Evolutionary conservation across 2,113 vertebrate genomes (phyloP), one percentile per base, ranked within the genome.

Genomic region (Cavia porcellus): DNA sequence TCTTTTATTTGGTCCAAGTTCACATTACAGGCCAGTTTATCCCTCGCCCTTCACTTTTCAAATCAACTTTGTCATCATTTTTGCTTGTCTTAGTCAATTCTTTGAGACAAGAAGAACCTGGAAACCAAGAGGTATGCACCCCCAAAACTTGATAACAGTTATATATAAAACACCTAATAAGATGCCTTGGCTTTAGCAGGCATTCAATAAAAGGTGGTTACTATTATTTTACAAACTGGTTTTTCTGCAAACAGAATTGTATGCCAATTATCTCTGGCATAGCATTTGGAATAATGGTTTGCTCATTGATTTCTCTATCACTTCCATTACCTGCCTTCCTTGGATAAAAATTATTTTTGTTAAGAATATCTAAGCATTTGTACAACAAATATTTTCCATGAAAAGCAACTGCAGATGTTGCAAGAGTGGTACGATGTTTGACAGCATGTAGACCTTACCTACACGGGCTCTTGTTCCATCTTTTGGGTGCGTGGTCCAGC

Each of bases 371-470:
- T 75, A 35, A 24, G 22, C 75, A 77, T 85, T 86, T 83, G 24
- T 42, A 95, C 12, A 85, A 28, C 50, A 94, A 50, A 90, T n/a
- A 15, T 91, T 86, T 95, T 92, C 62, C 86, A 38, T 95, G 52
- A 82, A 94, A 94, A 79, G 38, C 77, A 95, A 85, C 4, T 28
- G 35, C 32, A 47, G 28, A 38, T 92, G 32, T 86, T 72, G 81
- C 30, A 84, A 83, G 45, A 50, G 45, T 86, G 61, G 50, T 42
- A 2, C 24, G 32, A 55, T 85, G 94, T 92, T 96, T 85, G 32
- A 64, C 24, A 88, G n/a, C 20, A 0, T 82, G 70, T 38, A 68
- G 47, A 82, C 25, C 20, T 86, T 70, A 35, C 22, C n/a, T 90
- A 75, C 30, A 4, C 38, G 80, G n/a, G 62, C 13, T 88, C 79